Conservation (phyloP, 2,113 vertebrate species). For the Poecile atricapillus region DNA sequence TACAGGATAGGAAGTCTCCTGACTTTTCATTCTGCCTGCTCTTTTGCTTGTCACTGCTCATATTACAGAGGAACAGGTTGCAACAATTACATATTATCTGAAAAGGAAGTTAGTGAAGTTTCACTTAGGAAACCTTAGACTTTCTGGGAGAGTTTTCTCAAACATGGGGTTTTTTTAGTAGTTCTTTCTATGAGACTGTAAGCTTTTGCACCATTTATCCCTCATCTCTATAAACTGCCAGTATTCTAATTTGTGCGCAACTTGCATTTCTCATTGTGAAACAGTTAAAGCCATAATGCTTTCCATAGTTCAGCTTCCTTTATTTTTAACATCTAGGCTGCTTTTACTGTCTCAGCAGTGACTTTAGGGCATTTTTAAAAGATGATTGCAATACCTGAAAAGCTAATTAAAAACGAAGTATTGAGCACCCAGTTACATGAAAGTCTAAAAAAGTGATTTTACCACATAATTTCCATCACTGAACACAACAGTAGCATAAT, state of each 20-base stretch:
- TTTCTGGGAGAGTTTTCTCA: neutral
- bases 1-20: neutral
- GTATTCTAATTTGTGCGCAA: neutral
- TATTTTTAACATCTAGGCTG: neutral
- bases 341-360: neutral
- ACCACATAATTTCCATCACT: neutral
- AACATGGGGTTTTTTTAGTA: neutral
- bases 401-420: constrained; percentile 37
- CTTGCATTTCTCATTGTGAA: neutral
- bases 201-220: neutral
- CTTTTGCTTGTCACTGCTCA: neutral
- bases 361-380: constrained; percentile 42
- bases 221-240: neutral
- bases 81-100: neutral
- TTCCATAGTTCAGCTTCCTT: neutral
- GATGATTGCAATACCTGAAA: constrained; percentile 6
- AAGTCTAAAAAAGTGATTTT: constrained; percentile 23
- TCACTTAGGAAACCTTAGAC: neutral
- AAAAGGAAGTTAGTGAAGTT: constrained; percentile 18
- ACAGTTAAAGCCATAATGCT: neutral
- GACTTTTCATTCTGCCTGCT: neutral
- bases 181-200: neutral
- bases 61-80: neutral
- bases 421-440: neutral
- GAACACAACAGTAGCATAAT: neutral